Conservation (phyloP, 2,797 vertebrate genomes). For the Austrolebias charrua region DNA sequence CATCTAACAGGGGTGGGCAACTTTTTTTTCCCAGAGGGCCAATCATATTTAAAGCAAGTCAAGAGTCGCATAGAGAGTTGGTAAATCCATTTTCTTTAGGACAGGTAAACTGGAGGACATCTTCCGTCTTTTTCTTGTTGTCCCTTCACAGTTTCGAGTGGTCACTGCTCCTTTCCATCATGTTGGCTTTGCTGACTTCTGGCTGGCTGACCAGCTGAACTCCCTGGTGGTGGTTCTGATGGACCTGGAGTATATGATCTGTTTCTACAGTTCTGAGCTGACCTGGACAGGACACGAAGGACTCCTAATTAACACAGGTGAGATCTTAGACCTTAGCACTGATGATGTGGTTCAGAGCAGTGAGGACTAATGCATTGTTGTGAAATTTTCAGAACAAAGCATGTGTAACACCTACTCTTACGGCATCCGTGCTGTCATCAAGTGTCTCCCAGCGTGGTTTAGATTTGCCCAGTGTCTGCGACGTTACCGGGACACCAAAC, state of each 20-base stretch:
- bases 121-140: neutral
- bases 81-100: no score
- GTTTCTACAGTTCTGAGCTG: conserved; percentile 96
- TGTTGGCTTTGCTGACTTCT: conserved; percentile 98
- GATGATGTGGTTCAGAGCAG: neutral
- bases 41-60: no score
- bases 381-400: conserved; percentile 61
- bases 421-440: conserved; percentile 93
- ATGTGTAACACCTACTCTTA: conserved; percentile 92
- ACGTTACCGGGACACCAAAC: conserved; percentile 94
- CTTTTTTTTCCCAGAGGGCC: no score
- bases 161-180: conserved; percentile 97
- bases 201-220: conserved; percentile 98
- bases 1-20: no score
- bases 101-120: no score
- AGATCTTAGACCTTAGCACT: neutral
- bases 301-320: conserved; percentile 70
- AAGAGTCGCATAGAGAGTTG: no score
- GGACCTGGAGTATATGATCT: conserved; percentile 99
- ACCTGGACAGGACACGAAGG: conserved; percentile 81
- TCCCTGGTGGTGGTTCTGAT: conserved; percentile 92
- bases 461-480: conserved; percentile 98
- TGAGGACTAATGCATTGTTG: neutral
- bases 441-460: conserved; percentile 98
- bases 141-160: conserved; percentile 87